Evolutionary conservation across 2,797 vertebrate species (phyloP).

Genomic region (Dryobates pubescens): DNA sequence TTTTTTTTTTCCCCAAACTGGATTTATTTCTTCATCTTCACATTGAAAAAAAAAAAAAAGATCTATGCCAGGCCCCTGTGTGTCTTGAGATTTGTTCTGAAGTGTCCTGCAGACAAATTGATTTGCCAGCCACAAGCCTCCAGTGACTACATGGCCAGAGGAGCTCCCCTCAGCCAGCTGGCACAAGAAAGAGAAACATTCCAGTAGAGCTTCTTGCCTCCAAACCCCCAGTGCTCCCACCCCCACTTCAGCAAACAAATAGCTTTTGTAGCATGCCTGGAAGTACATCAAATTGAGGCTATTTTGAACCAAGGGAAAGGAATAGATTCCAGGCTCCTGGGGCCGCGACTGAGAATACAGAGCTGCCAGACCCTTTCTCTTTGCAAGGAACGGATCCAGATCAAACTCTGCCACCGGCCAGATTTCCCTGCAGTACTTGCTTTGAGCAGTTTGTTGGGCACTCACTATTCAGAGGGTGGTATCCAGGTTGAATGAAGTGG

Average conservation of each 20-base stretch:
- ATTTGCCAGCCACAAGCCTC: not conserved
- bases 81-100: not conserved
- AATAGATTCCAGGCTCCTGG: not conserved
- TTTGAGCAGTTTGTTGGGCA: not conserved
- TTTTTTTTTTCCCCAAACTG: too few relatives aligned
- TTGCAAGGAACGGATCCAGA: not conserved
- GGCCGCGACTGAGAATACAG: not conserved
- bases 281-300: not conserved
- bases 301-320: not conserved
- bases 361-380: not conserved
- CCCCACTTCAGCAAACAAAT: not conserved
- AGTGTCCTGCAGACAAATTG: not conserved
- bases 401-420: not conserved
- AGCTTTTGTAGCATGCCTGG: not conserved
- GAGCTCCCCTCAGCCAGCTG: not conserved
- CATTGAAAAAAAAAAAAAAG: not conserved
- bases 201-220: not conserved
- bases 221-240: not conserved
- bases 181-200: not conserved
- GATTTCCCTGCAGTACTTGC: not conserved
- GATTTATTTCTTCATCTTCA: not conserved
- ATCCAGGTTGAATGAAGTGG: not conserved
- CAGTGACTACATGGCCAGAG: not conserved
- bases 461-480: not conserved
- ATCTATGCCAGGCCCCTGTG: not conserved